Conservation (phyloP, 2,113 vertebrate species). For the Phycodurus eques region DNA sequence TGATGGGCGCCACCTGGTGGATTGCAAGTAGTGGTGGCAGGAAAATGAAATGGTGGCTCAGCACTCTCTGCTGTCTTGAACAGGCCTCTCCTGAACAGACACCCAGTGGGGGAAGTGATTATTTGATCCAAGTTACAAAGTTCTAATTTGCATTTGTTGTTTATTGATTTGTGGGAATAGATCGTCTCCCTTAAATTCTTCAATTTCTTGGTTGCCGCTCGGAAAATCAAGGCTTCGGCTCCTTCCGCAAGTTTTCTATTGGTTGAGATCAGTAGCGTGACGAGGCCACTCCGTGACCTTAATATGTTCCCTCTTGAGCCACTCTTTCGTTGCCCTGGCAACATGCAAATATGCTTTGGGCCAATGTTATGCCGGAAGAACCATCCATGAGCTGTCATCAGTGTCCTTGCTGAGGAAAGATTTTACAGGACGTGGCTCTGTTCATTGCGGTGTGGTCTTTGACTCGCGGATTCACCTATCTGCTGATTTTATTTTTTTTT, state of each 20-base stretch:
- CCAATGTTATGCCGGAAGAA: not conserved
- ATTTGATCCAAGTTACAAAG: not conserved
- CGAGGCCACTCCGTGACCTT: not conserved
- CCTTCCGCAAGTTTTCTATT: not conserved
- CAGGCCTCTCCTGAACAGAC: not conserved
- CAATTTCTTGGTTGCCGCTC: too few relatives aligned
- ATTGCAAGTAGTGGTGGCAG: not conserved
- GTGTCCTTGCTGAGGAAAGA: not conserved
- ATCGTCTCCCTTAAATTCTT: not conserved
- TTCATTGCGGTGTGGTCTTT: too few relatives aligned
- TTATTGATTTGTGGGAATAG: not conserved
- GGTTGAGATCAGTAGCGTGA: not conserved
- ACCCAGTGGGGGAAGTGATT: too few relatives aligned
- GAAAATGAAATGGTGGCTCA: conserved; percentile 25
- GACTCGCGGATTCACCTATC: too few relatives aligned
- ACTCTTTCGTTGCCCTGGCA: not conserved
- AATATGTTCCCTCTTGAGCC: not conserved
- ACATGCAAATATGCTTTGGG: not conserved
- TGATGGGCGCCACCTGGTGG: conserved; percentile 37
- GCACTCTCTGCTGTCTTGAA: conserved; percentile 52
- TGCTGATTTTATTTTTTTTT: too few relatives aligned
- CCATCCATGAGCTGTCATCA: not conserved
- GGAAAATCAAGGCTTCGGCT: not conserved
- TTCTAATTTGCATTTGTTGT: not conserved
- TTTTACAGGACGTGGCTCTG: too few relatives aligned